Evolutionary conservation across 2,797 vertebrate species (phyloP), one percentile per base, ranked within the genome.

Genomic region (Cryptoprocta ferox): DNA sequence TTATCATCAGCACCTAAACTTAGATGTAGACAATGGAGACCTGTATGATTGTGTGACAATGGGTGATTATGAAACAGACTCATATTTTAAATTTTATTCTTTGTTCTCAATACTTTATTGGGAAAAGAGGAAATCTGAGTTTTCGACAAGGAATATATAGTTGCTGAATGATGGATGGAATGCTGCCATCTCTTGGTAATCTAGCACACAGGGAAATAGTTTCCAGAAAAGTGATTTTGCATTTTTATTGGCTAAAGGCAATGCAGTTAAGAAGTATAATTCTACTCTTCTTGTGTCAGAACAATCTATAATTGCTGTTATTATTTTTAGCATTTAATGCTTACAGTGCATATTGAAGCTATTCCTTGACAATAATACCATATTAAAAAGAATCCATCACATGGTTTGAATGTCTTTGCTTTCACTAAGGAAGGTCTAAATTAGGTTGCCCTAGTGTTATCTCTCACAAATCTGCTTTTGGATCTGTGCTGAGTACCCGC

Each of bases 341-440:
- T 97, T 98, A 97, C 91, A 0, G 78, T 97, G 97, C 97, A 97
- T 97, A 97, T 24, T 63, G 97, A 97, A 95, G 81, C 81, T 66
- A 96, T 97, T 98, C 96, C 73, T 90, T 98, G 97, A 98, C 97
- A 97, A 97, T 97, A 97, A 97, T 81, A 97, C 84, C 89, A 95
- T 92, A 97, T 98, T 97, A 97, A 98, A 98, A 98, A 94, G 94
- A 98, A 98, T 98, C 91, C 98, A 94, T 92, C 81, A 93, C 82
- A 92, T 84, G 39, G 6, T 18, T 97, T n/a, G 16, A 96, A 53
- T 71, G 61, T 73, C 37, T 89, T 89, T 15, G 95, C 95, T 96
- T 96, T 75, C 84, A 86, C 0, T 45, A 80, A 93, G 63, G 30
- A 93, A 97, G 0, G 24, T 45, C 92, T 96, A 83, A 96, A 16